Conservation (phyloP, 2,113 vertebrate species). For the Calypte anna region DNA sequence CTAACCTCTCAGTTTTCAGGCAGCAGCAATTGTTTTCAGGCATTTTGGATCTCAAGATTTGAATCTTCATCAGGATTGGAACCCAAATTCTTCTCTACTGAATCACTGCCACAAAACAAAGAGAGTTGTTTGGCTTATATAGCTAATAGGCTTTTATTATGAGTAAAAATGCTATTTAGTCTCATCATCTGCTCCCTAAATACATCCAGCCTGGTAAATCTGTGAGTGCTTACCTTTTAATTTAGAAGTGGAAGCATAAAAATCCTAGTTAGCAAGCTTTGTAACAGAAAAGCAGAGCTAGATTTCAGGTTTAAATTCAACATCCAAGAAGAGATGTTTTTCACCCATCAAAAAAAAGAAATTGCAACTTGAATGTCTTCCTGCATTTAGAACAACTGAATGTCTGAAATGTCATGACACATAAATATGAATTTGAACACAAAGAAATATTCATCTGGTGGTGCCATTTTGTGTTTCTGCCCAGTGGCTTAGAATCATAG, state of each 20-base stretch:
- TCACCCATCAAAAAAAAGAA: neutral
- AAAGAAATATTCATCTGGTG: neutral
- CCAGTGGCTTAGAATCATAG: neutral
- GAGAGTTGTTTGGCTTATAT: neutral
- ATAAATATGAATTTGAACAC: neutral
- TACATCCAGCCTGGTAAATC: neutral
- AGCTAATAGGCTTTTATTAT: neutral
- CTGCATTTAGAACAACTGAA: neutral
- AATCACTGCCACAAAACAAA: neutral
- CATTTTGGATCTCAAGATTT: neutral
- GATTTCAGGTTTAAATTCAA: neutral
- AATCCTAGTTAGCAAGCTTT: neutral
- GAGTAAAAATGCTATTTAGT: neutral
- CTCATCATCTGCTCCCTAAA: neutral
- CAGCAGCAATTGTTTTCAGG: neutral
- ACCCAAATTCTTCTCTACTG: neutral
- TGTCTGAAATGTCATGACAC: neutral
- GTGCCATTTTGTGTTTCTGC: neutral
- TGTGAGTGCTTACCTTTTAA: neutral
- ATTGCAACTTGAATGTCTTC: neutral
- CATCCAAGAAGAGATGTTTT: neutral
- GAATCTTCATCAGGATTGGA: neutral
- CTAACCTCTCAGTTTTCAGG: neutral
- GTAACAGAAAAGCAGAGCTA: neutral
- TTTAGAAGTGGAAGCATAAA: neutral